Percentiles rank a stretch among this genome's conserved stretches.
Evolutionary conservation across 2,888 invertebrate genomes (phyloP).

Genomic region (Nomada fucata): DNA sequence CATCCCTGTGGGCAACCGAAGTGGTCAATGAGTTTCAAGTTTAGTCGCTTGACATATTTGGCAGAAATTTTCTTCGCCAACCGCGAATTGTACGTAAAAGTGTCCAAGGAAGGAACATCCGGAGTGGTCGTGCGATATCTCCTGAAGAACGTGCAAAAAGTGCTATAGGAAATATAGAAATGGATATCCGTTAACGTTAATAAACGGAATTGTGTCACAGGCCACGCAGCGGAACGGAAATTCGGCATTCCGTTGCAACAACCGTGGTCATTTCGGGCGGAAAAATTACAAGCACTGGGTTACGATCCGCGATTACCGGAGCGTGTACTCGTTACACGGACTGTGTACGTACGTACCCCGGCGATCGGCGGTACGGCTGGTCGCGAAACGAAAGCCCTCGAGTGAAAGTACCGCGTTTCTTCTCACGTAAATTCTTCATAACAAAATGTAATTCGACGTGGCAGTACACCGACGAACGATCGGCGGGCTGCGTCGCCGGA

Average conservation of each 20-base stretch:
- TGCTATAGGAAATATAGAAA: too few species aligned
- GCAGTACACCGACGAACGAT: slow-evolving; percentile 32
- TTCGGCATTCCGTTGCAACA: background rate
- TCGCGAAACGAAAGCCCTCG: slow-evolving; percentile 56
- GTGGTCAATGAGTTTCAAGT: too few species aligned
- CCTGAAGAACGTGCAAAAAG: too few species aligned
- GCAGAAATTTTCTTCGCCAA: too few species aligned
- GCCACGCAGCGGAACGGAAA: background rate
- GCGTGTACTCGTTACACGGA: slow-evolving; percentile 38
- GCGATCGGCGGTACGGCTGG: slow-evolving; percentile 23
- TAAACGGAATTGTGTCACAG: slow-evolving; percentile 25
- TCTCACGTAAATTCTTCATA: slow-evolving; percentile 25
- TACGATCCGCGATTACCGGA: slow-evolving; percentile 50
- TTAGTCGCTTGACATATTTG: too few species aligned
- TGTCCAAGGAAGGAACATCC: too few species aligned
- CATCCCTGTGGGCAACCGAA: too few species aligned
- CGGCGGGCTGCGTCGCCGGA: slow-evolving; percentile 26
- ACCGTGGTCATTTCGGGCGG: background rate
- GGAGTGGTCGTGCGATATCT: too few species aligned
- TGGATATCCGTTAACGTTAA: background rate
- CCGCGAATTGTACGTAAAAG: background rate
- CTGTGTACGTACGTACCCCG: background rate
- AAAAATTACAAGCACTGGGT: slow-evolving; percentile 31
- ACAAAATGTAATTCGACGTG: slow-evolving; percentile 31
- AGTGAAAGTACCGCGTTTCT: slow-evolving; percentile 57